Evolutionary conservation across 2,113 vertebrate species (phyloP), one percentile per base, ranked within the genome.

Genomic region (Neofelis nebulosa): DNA sequence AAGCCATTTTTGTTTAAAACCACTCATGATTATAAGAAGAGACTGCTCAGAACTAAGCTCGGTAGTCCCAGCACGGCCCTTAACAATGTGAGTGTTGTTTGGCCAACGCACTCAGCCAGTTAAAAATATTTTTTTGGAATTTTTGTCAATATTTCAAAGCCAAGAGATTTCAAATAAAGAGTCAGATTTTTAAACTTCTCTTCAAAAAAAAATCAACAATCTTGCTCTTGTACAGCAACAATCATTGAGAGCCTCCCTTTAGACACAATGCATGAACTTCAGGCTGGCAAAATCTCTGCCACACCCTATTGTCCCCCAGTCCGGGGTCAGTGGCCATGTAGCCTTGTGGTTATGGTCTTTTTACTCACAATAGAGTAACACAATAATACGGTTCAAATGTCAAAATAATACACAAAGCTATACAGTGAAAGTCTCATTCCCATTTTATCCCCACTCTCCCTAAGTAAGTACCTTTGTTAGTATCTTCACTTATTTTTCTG

Each of bases 121-220:
- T 82, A 69, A 91, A 57, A 87, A 74, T 16, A 66, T 25, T 45
- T 69, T 79, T 66, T 36, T 25, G 18, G 14, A 80, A 85, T 66
- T 87, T 45, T n/a, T 91, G 84, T 79, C 81, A 93, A 80, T 88
- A 94, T 90, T 87, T 95, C 52, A 96, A 95, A 96, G 50, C 33
- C 45, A 65, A 81, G 66, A 50, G 38, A 92, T 80, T 87, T 86
- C 48, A 83, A 45, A 74, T 31, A 41, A 94, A 93, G 74, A 61
- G 83, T 69, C 29, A 83, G 50, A 55, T 65, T 68, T 86, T 81
- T 57, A 50, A 3, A 86, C 48, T 69, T 93, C 61, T 95, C 76
- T 92, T 78, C 29, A 52, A 68, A 63, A 93, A 85, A 63, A 68
- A 88, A 89, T 52, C 7, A 45, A 45, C 45, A 45, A 45, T 96